Evolutionary conservation across 1,140 invertebrate genomes (phyloP).

Genomic region (Anoplophora glabripennis): DNA sequence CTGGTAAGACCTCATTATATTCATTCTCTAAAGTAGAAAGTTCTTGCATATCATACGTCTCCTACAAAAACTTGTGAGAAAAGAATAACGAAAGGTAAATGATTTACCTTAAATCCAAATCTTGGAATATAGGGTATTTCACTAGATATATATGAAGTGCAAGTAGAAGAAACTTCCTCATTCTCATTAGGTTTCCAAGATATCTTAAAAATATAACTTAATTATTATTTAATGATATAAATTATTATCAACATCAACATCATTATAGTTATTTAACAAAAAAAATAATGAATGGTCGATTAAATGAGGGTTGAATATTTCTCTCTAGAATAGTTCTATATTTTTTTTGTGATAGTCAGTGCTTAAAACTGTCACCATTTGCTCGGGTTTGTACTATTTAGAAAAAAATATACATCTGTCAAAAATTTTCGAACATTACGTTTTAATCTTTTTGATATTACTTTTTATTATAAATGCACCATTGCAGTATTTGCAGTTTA

Average conservation of each 20-base stretch:
- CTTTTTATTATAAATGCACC: too few species aligned
- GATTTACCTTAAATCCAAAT: background rate
- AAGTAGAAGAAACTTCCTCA: background rate
- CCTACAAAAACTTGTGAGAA: background rate
- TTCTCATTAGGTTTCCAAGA: conserved; percentile 6
- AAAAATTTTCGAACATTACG: too few species aligned
- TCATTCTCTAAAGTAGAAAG: background rate
- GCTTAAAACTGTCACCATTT: too few species aligned
- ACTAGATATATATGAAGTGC: background rate
- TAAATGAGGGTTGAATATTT: too few species aligned
- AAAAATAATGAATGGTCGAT: too few species aligned
- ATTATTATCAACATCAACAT: background rate
- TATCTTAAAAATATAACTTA: conserved; percentile 1
- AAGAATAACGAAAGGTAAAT: background rate
- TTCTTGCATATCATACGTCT: background rate
- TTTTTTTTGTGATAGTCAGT: too few species aligned
- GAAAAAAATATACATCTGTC: too few species aligned
- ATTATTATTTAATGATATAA: conserved; percentile 4
- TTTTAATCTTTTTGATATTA: too few species aligned
- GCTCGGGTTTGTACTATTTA: too few species aligned
- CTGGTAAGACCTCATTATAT: background rate
- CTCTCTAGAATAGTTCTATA: too few species aligned
- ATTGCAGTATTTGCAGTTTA: too few species aligned
- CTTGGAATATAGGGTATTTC: background rate
- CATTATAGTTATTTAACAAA: too few species aligned